Evolutionary conservation across 2,888 invertebrate genomes (phyloP).

Genomic region (Flexamia atlantica): DNA sequence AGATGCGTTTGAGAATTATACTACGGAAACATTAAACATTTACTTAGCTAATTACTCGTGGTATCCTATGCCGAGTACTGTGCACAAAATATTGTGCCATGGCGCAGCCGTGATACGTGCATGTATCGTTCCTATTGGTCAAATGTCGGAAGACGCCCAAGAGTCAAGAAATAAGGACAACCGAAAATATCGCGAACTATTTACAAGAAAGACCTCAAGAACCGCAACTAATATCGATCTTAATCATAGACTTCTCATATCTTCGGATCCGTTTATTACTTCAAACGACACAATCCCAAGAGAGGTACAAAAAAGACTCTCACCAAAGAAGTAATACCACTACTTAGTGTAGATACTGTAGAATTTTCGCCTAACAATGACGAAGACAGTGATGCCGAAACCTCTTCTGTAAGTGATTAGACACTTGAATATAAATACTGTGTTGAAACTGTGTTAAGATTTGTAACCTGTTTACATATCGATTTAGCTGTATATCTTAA

Average conservation of each 20-base stretch:
- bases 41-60: not conserved
- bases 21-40: not conserved
- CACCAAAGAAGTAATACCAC: too few species aligned
- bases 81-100: not conserved
- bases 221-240: not conserved
- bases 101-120: not conserved
- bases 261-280: not conserved
- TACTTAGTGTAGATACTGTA: too few species aligned
- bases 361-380: too few species aligned
- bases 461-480: too few species aligned
- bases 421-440: too few species aligned
- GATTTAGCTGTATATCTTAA: too few species aligned
- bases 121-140: slow-evolving; percentile 17
- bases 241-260: not conserved
- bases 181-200: not conserved
- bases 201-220: not conserved
- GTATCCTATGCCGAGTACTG: not conserved
- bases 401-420: too few species aligned
- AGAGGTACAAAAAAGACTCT: too few species aligned
- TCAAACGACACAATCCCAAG: not conserved
- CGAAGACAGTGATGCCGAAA: too few species aligned
- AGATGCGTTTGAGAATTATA: not conserved
- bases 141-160: not conserved
- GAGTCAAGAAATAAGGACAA: not conserved
- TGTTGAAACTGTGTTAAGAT: too few species aligned